phyloP scores from a whole-genome alignment of 2,113 vertebrate species.

The Cephalopterus ornatus region DNA sequence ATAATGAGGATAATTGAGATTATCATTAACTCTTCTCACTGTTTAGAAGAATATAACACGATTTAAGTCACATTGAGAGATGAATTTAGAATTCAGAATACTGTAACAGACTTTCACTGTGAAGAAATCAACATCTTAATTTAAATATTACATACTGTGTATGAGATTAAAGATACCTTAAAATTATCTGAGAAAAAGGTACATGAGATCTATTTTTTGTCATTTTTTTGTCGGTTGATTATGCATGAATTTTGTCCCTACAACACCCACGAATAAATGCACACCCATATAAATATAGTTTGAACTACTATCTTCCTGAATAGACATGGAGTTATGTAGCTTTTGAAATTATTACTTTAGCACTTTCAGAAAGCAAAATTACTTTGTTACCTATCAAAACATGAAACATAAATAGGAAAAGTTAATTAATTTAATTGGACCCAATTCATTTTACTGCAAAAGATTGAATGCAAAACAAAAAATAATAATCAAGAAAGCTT shows the following conservation, averaged over 20 bases:
- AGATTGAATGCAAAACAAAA: background rate
- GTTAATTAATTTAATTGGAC: background rate
- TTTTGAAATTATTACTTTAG: background rate
- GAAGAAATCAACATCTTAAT: background rate
- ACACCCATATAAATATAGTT: background rate
- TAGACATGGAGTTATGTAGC: background rate
- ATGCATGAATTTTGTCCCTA: background rate
- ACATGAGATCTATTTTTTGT: background rate
- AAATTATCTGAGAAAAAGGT: background rate
- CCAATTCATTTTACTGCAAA: background rate
- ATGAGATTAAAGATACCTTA: background rate
- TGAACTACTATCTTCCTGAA: background rate
- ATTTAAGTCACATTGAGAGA: background rate
- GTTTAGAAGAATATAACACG: background rate
- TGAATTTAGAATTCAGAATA: background rate
- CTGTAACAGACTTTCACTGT: background rate
- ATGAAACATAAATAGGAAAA: background rate
- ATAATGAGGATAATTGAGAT: no score
- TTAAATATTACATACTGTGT: background rate
- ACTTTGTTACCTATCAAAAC: background rate
- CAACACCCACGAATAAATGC: background rate
- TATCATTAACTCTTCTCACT: background rate
- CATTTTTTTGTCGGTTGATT: background rate
- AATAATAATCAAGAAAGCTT: background rate
- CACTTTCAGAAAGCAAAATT: background rate